Conservation (phyloP, 2,113 vertebrate species). For the Ammospiza caudacuta region DNA sequence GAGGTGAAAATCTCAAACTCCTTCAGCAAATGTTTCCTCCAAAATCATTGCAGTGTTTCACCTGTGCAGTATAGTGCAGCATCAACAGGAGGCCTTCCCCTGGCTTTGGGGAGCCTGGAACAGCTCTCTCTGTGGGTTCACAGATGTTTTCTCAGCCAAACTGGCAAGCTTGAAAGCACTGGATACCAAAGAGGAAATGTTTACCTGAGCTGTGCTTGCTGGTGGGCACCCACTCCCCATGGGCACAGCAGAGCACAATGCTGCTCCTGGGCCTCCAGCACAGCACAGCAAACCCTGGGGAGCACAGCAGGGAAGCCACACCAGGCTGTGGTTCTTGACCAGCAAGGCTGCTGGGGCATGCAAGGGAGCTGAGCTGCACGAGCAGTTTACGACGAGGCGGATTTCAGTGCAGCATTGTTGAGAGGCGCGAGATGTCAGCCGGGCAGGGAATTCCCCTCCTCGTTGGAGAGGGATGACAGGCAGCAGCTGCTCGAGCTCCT, state of each 20-base stretch:
- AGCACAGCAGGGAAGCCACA: fast-evolving
- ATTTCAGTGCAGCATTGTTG: constrained; percentile 41
- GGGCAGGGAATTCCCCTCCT: constrained; percentile 26
- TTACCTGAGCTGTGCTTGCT: fast-evolving
- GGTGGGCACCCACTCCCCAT: not conserved
- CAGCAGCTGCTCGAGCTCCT: constrained; percentile 16
- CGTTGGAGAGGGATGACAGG: not conserved
- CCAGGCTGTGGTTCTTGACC: not conserved
- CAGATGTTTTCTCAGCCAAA: not conserved
- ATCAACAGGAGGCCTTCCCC: not conserved
- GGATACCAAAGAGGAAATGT: not conserved
- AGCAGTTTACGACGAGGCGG: not conserved
- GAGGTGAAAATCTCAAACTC: not conserved
- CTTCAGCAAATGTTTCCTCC: not conserved
- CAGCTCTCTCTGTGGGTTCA: not conserved
- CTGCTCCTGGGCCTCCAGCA: not conserved
- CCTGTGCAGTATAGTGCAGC: not conserved
- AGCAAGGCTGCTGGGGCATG: not conserved
- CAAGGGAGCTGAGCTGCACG: not conserved
- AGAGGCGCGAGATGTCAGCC: constrained; percentile 33
- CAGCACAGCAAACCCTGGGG: not conserved
- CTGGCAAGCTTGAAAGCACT: not conserved
- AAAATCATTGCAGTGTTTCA: not conserved
- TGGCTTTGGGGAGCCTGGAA: not conserved
- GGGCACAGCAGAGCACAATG: not conserved